These are phyloP conservation scores for Trididemnum miniatum DNA, from an alignment of 23 tunicate species.

Conservation along the genomic window DNA sequence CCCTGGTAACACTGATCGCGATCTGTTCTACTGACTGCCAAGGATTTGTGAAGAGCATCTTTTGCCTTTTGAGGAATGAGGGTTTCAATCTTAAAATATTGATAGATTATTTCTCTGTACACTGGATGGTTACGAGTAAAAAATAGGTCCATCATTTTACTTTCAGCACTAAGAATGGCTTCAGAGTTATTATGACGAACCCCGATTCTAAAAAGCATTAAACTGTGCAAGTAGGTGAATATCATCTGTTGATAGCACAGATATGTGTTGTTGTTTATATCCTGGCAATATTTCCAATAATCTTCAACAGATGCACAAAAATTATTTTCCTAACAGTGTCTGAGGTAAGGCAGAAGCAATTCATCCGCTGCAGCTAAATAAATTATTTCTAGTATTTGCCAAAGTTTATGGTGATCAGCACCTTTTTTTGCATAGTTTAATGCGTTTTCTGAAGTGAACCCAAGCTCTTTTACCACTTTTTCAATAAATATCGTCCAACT, in stretches of 20 bases:
- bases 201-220: not conserved
- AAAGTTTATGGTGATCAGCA: slow-evolving; percentile 1
- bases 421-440: slow-evolving; percentile 19
- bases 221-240: slow-evolving; percentile 10
- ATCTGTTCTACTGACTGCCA: slow-evolving; percentile 9
- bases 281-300: not conserved
- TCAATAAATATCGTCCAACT: slow-evolving; percentile 4
- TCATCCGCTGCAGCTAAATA: slow-evolving; percentile 7
- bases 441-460: not conserved
- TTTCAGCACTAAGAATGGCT: slow-evolving; percentile 10
- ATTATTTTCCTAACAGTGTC: not conserved
- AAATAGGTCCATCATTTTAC: slow-evolving; percentile 11
- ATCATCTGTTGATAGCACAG: not conserved
- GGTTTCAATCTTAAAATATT: not conserved
- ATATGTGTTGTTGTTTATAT: not conserved
- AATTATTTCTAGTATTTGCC: not conserved
- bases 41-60: not conserved
- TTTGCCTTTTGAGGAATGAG: not conserved
- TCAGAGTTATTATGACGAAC: slow-evolving; percentile 26
- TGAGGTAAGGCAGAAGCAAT: slow-evolving; percentile 2
- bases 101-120: not conserved
- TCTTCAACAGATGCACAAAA: not conserved
- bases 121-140: slow-evolving; percentile 1
- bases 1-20: slow-evolving; percentile 1
- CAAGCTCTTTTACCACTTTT: slow-evolving; percentile 7